Evolutionary conservation across 2,888 invertebrate genomes (phyloP).

Genomic region (Venustoraphidia nigricollis): DNA sequence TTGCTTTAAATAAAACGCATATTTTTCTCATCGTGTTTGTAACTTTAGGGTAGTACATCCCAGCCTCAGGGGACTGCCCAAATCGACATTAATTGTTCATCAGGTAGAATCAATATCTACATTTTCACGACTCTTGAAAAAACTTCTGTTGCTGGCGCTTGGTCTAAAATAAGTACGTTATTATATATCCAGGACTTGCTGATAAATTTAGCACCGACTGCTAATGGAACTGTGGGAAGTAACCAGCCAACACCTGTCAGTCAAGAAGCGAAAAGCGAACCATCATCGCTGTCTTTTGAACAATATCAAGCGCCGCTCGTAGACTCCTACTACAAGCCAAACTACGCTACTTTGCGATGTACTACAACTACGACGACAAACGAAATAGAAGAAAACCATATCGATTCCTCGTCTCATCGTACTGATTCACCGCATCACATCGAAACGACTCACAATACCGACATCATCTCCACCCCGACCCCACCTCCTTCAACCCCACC

Average conservation of each 20-base stretch:
- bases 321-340: slow-evolving; percentile 32
- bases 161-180: no score
- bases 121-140: no score
- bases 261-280: slow-evolving; percentile 23
- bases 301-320: slow-evolving; percentile 38
- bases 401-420: not conserved
- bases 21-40: no score
- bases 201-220: slow-evolving; percentile 38
- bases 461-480: slow-evolving; percentile 16
- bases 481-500: slow-evolving; percentile 12
- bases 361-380: slow-evolving; percentile 12
- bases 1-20: no score
- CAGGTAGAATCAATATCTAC: no score
- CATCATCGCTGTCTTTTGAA: slow-evolving; percentile 28
- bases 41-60: no score
- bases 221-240: slow-evolving; percentile 23
- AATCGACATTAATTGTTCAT: no score
- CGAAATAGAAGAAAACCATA: slow-evolving; percentile 16
- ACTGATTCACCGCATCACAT: slow-evolving; percentile 8
- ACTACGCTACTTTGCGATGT: slow-evolving; percentile 30
- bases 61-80: no score
- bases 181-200: slow-evolving; percentile 31
- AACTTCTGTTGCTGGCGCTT: no score
- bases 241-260: slow-evolving; percentile 27
- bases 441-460: slow-evolving; percentile 17